Conservation (phyloP, 2,888 invertebrate genomes). For the Ceraclea dissimilis region DNA sequence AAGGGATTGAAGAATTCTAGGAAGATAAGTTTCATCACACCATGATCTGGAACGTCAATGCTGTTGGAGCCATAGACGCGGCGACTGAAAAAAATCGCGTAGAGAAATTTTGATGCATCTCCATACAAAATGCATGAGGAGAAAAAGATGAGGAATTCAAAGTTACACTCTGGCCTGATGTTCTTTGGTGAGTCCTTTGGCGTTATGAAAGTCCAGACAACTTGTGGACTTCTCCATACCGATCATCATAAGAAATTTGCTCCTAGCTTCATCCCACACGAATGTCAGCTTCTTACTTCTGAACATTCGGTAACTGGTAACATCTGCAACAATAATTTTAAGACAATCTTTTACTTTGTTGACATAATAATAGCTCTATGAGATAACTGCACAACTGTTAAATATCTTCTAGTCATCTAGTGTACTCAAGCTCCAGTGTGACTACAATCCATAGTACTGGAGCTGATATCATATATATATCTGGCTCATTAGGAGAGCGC, state of each 20-base stretch:
- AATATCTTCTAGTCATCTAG: too few relatives aligned
- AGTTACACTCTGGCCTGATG: constrained; percentile 58
- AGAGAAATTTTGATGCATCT: too few relatives aligned
- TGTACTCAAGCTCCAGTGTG: too few relatives aligned
- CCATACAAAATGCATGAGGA: too few relatives aligned
- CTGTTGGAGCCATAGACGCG: constrained; percentile 78
- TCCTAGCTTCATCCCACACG: constrained; percentile 66
- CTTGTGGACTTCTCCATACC: constrained; percentile 65
- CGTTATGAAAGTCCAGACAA: constrained; percentile 57
- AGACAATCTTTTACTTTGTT: too few relatives aligned
- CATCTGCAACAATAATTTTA: too few relatives aligned
- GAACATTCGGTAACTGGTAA: constrained; percentile 58
- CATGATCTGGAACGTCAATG: constrained; percentile 72
- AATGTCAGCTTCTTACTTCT: constrained; percentile 77
- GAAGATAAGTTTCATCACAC: constrained; percentile 62
- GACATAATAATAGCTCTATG: too few relatives aligned
- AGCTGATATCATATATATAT: too few relatives aligned
- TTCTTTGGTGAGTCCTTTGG: constrained; percentile 50
- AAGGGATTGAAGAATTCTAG: constrained; percentile 88
- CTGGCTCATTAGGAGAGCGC: too few relatives aligned
- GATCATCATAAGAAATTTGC: constrained; percentile 61
- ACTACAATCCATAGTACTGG: too few relatives aligned
- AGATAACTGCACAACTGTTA: too few relatives aligned
- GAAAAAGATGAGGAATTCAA: too few relatives aligned
- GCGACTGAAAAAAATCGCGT: constrained; percentile 54